A percentile compares a stretch with the other conserved stretches of the same genome.
Evolutionary conservation across 1,140 invertebrate genomes (phyloP).

Genomic region (Eueides isabella): DNA sequence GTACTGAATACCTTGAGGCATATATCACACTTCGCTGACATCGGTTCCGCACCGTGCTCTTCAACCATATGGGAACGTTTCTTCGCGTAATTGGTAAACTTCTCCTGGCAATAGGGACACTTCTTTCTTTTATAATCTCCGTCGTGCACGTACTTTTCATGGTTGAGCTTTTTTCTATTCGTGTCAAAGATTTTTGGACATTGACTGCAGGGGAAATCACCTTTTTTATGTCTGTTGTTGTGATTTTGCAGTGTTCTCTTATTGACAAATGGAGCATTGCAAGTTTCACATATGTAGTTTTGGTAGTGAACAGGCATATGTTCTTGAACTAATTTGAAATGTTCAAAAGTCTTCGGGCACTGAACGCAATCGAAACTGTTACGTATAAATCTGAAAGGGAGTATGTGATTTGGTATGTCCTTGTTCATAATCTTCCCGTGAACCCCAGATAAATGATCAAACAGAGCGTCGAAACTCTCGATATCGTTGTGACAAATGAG

Average conservation of each 20-base stretch:
- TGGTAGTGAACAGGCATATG: slow-evolving; percentile 57
- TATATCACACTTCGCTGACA: slow-evolving; percentile 58
- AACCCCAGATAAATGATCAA: slow-evolving; percentile 46
- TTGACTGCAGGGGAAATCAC: slow-evolving; percentile 40
- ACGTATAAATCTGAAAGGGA: slow-evolving; percentile 56
- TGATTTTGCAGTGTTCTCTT: slow-evolving; percentile 52
- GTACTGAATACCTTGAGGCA: slow-evolving; percentile 61
- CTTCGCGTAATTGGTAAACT: slow-evolving; percentile 50
- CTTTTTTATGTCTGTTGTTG: slow-evolving; percentile 48
- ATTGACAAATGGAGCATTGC: slow-evolving; percentile 59
- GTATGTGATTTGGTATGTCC: slow-evolving; percentile 54
- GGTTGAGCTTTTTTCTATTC: slow-evolving; percentile 44
- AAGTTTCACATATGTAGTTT: slow-evolving; percentile 57
- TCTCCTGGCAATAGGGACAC: slow-evolving; percentile 47
- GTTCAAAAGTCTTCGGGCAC: slow-evolving; percentile 51
- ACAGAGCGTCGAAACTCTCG: slow-evolving; percentile 39
- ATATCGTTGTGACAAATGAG: slow-evolving; percentile 46
- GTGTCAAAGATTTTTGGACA: slow-evolving; percentile 49
- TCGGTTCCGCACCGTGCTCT: slow-evolving; percentile 41
- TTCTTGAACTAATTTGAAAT: slow-evolving; percentile 50
- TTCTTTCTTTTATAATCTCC: slow-evolving; percentile 33
- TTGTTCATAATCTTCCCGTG: slow-evolving; percentile 47
- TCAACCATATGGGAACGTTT: slow-evolving; percentile 29
- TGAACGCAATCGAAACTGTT: slow-evolving; percentile 48
- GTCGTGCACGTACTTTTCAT: slow-evolving; percentile 39